Conservation (phyloP, 2,797 vertebrate species). For the Ibycter americanus region DNA sequence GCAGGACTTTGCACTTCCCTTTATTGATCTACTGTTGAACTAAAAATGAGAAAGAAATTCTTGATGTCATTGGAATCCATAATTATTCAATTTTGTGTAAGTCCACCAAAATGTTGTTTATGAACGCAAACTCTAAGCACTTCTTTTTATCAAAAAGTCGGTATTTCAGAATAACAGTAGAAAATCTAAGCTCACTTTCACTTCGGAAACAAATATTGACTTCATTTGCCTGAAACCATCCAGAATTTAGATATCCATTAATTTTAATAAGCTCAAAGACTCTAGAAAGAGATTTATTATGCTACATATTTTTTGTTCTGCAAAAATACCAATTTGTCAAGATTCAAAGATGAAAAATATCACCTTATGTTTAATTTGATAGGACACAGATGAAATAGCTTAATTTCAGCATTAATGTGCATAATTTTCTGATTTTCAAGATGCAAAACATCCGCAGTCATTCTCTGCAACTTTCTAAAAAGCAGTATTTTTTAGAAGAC, state of each 20-base stretch:
- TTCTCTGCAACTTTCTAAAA: not conserved
- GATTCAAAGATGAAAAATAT: conserved; percentile 16
- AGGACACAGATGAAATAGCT: not conserved
- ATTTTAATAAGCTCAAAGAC: not conserved
- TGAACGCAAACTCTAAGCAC: not conserved
- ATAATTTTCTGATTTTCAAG: not conserved
- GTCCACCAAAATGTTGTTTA: not conserved
- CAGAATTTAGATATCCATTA: not conserved
- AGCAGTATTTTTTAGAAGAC: not conserved
- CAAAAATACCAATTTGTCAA: conserved; percentile 23
- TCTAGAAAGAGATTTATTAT: not conserved
- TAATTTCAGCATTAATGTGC: not conserved
- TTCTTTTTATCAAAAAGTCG: not conserved
- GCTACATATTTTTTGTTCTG: not conserved
- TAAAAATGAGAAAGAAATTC: not conserved
- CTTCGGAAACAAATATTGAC: not conserved
- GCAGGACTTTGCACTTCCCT: not conserved
- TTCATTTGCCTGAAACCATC: not conserved
- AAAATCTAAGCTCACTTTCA: not conserved
- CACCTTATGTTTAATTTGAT: not conserved
- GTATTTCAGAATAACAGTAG: not conserved
- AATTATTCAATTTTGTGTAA: not conserved
- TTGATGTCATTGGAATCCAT: not conserved
- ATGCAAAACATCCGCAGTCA: not conserved
- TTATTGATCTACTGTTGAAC: not conserved